Percentiles rank a stretch among this genome's conserved stretches.
phyloP scores from a whole-genome alignment of 2,797 vertebrate species.

The Danio aesculapii region DNA sequence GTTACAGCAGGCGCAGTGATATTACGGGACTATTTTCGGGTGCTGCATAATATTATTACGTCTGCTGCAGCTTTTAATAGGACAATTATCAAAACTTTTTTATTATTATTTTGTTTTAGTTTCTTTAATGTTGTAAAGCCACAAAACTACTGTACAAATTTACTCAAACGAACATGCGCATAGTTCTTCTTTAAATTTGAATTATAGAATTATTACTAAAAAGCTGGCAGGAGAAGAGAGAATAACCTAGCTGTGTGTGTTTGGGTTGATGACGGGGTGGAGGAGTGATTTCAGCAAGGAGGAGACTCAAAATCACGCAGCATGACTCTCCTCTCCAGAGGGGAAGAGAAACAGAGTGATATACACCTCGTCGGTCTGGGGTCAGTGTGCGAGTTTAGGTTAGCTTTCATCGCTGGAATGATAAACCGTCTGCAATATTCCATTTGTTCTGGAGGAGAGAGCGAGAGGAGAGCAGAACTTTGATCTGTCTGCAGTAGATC shows the following conservation, averaged over 20 bases:
- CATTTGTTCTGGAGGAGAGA: slow-evolving; percentile 30
- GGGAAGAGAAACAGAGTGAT: slow-evolving; percentile 45
- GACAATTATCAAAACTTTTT: too few relatives aligned
- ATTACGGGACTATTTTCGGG: too few relatives aligned
- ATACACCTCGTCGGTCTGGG: slow-evolving; percentile 26
- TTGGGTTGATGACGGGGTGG: slow-evolving; percentile 26
- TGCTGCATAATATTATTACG: too few relatives aligned
- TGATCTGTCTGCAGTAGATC: slow-evolving; percentile 38
- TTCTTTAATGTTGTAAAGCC: neutral
- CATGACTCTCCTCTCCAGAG: slow-evolving; percentile 28
- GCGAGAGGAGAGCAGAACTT: slow-evolving; percentile 17
- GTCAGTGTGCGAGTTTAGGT: slow-evolving; percentile 46
- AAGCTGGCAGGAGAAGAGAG: slow-evolving; percentile 46
- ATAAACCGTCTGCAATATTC: slow-evolving; percentile 42
- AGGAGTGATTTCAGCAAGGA: slow-evolving; percentile 36
- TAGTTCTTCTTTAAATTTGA: slow-evolving; percentile 2
- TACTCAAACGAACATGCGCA: too few relatives aligned
- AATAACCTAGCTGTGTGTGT: slow-evolving; percentile 34
- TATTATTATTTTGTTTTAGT: too few relatives aligned
- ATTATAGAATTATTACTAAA: slow-evolving; percentile 26
- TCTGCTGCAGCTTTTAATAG: too few relatives aligned
- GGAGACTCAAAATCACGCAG: slow-evolving; percentile 23
- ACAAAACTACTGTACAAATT: neutral
- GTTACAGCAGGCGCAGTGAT: too few relatives aligned
- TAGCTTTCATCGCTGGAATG: slow-evolving; percentile 44